These are phyloP conservation scores for Anagyrus pseudococci DNA, from an alignment of 2,888 invertebrate genomes.

Conservation along the genomic window DNA sequence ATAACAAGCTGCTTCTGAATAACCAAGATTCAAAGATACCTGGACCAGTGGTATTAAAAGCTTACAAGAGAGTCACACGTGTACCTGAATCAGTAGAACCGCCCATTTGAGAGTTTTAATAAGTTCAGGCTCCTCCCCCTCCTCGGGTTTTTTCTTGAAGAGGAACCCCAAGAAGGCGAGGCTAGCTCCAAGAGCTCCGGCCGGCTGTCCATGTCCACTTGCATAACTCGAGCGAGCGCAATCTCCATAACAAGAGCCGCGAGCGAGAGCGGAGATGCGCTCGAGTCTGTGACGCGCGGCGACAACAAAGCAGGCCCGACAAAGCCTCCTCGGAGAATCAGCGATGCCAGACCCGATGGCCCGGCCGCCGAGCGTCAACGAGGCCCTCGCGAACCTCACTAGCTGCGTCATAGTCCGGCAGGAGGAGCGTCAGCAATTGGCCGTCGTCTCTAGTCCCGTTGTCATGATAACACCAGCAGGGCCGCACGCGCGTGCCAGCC, in stretches of 20 bases:
- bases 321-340: background rate
- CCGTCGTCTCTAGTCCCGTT: background rate
- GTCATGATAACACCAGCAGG: background rate
- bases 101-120: slow-evolving; percentile 81
- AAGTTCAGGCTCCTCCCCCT: slow-evolving; percentile 71
- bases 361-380: slow-evolving; percentile 23
- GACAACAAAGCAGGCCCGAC: background rate
- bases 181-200: slow-evolving; percentile 41
- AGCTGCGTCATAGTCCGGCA: slow-evolving; percentile 17
- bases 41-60: background rate
- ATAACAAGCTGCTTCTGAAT: too few relatives aligned
- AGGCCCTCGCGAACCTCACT: slow-evolving; percentile 33
- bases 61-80: slow-evolving; percentile 38
- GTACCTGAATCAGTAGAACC: slow-evolving; percentile 74
- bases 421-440: too few relatives aligned
- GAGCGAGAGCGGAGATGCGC: too few relatives aligned
- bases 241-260: slow-evolving; percentile 17
- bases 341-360: background rate
- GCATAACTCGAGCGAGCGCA: background rate
- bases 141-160: slow-evolving; percentile 68
- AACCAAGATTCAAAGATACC: background rate
- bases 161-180: slow-evolving; percentile 67
- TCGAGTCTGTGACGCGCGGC: too few relatives aligned
- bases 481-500: too few relatives aligned
- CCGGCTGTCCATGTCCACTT: background rate